A percentile compares a stretch with the other conserved stretches of the same genome.
Conservation (phyloP, 2,113 vertebrate genomes). For the Burhinus bistriatus region DNA sequence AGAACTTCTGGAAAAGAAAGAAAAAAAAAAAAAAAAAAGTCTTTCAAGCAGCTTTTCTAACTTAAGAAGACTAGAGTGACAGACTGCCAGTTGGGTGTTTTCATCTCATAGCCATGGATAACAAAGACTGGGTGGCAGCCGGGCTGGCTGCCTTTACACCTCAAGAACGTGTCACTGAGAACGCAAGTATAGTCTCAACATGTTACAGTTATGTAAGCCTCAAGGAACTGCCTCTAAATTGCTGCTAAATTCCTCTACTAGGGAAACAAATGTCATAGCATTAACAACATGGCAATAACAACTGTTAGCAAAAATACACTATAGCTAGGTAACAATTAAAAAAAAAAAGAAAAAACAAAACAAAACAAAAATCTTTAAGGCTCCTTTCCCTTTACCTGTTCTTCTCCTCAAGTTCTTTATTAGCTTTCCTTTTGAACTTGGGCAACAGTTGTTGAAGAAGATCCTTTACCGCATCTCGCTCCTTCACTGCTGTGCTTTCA, state of each 20-base stretch:
- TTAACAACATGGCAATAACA: neutral
- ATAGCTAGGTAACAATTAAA: neutral
- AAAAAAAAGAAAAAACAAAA: accelerated
- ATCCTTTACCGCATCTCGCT: constrained; percentile 93
- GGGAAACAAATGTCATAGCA: neutral
- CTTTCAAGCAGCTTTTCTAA: neutral
- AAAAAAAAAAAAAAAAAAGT: neutral
- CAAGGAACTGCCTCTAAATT: neutral
- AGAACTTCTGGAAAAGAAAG: neutral
- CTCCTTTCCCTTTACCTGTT: constrained; percentile 82
- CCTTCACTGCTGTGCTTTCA: constrained; percentile 91
- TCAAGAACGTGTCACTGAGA: neutral
- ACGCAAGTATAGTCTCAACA: neutral
- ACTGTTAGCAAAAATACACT: neutral
- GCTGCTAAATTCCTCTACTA: too few species aligned
- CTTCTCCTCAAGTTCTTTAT: constrained; percentile 98
- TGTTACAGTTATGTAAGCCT: constrained; percentile 4
- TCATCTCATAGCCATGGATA: neutral
- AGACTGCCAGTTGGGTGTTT: neutral
- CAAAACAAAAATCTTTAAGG: neutral
- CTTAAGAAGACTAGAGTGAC: neutral
- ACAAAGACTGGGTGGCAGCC: neutral
- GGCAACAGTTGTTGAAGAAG: constrained; percentile 96
- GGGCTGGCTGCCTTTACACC: constrained; percentile 8
- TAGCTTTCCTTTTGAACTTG: constrained; percentile 98